phyloP scores from a whole-genome alignment of 2,113 vertebrate genomes.

The Poicephalus gulielmi region DNA sequence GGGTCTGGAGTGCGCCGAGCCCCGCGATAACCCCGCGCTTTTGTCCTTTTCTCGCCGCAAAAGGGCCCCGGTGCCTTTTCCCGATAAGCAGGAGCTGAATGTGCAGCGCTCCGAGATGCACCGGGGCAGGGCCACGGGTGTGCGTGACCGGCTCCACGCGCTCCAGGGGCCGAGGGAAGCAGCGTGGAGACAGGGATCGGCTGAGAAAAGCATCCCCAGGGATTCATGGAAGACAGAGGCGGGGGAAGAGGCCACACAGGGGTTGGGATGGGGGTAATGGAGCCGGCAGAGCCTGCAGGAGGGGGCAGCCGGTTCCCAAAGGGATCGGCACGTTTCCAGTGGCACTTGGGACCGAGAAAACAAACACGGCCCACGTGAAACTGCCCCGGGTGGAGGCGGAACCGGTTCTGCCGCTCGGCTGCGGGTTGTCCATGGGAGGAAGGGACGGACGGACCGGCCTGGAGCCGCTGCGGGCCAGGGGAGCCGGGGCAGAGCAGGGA shows the following conservation, averaged over 20 bases:
- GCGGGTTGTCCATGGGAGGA: fast-evolving
- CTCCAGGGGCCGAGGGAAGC: too few species aligned
- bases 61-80: background rate
- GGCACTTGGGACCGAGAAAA: fast-evolving
- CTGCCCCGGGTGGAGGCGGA: too few species aligned
- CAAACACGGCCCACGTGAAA: background rate
- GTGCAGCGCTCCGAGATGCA: background rate
- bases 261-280: background rate
- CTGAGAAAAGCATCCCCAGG: background rate
- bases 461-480: background rate
- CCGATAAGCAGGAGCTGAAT: slow-evolving; percentile 5
- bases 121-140: fast-evolving
- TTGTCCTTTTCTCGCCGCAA: background rate
- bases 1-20: background rate
- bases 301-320: background rate
- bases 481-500: background rate
- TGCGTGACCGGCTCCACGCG: fast-evolving
- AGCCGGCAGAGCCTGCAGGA: background rate
- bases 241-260: background rate
- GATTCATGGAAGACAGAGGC: fast-evolving
- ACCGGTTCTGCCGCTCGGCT: background rate
- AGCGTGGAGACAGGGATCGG: fast-evolving
- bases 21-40: background rate
- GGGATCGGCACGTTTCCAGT: background rate
- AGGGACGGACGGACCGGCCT: fast-evolving